Base-by-base conservation (phyloP, 1,140 invertebrate species). In the Achatina immaculata region DNA sequence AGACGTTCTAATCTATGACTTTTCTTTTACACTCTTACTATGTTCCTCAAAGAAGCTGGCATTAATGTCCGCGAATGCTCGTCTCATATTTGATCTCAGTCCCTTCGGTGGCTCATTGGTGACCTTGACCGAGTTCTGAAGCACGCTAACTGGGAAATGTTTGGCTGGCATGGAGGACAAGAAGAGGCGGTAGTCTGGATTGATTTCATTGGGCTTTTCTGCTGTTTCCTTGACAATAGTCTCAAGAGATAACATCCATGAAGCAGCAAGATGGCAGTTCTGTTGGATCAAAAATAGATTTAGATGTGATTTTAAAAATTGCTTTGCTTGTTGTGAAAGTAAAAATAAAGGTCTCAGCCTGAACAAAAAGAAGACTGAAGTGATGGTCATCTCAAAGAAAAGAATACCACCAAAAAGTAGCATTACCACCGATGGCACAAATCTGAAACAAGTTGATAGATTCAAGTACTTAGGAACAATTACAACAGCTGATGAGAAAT, bases 31-130 rank as follows among this genome's bases (percentile, higher is more conserved):
- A 43, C 86, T 89, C 91, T n/a, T 92, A 95, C 95, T 91, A 88
- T 97, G 94, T 81, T 95, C 92, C 90, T 96, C 95, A 87, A 96
- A 97, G 89, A 95, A 96, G 21, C 82, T 82, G 3, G 88, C 82
- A 19, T 88, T 90, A 9, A 92, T 86, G 74, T 92, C 91, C 48
- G 79, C 86, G 81, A 92, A 91, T 11, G 95, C 94, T 77, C 94
- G 92, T 55, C 94, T 92, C 85, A 96, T 93, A 87, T 97, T 96
- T 38, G 93, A 92, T 69, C 90, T 7, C 91, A 92, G 93, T 80
- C 91, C 87, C 84, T 92, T 92, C 0, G 92, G 92, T 28, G 91
- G 91, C 84, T 92, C 92, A 79, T 92, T 92, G 21, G 92, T 92
- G 78, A 92, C 91, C 87, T 92, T 92, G 82, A 92, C 91, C 83